Evolutionary conservation across 2,797 vertebrate genomes (phyloP), one percentile per base, ranked within the genome.

Genomic region (Limosa lapponica): DNA sequence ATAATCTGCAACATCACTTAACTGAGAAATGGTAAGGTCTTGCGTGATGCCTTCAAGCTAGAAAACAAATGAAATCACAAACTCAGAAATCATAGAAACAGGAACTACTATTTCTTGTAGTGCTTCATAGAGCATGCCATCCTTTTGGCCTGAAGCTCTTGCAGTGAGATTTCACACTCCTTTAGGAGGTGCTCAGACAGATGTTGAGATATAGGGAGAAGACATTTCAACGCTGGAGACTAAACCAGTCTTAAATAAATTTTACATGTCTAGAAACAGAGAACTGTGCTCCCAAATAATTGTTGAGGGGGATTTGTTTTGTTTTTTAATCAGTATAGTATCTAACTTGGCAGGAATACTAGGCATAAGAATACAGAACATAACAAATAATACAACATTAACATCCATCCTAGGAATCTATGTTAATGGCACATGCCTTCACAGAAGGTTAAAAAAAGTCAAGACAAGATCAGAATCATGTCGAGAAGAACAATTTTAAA

Each of bases 21-120:
- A 97, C 95, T 99, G 99, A 44, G 99, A 99, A 61, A 99, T 72
- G 27, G 99, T 99, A 69, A 98, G 95, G 96, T 99, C 99, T 97
- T 99, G 98, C 0, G 99, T 99, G 95, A 98, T 95, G 74, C 99
- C 99, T 32, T 99, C 99, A 6, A 99, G 97, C 99, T 99, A 89
- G 59, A 95, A 97, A 82, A 96, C 22, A 95, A 87, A 84, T 14
- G 44, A 91, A 84, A 95, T 34, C 49, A 57, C 37, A 87, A 72
- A 85, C 9, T 95, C 52, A 91, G 71, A 82, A 87, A 55, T 61
- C 52, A 89, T 3, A 37, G 59, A 59, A 85, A 4, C 19, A 74
- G 2, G 27, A 90, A 82, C 4, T 6, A 52, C 58, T 51, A 46
- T 18, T 32, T 66, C 24, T 61, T 13, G 4, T 34, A 67, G n/a